Evolutionary conservation across 1,140 invertebrate species (phyloP).

Genomic region (Drosophila gunungcola): DNA sequence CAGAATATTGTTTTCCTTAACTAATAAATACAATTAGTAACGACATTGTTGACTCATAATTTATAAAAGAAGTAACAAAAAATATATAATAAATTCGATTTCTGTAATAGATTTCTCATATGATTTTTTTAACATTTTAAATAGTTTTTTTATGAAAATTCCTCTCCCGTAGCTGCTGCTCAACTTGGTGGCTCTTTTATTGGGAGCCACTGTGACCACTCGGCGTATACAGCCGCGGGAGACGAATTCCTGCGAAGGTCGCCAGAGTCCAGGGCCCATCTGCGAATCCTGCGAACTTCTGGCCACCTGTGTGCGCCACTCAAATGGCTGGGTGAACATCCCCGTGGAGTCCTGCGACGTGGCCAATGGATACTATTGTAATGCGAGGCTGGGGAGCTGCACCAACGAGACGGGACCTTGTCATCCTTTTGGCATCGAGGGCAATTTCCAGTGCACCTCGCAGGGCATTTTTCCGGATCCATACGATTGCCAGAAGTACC

Average conservation of each 20-base stretch:
- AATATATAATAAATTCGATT: too few species aligned
- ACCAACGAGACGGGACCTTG: constrained; percentile 79
- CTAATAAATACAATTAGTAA: too few species aligned
- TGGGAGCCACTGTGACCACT: constrained; percentile 44
- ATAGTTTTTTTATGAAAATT: background rate
- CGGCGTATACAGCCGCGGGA: constrained; percentile 67
- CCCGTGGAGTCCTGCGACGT: constrained; percentile 80
- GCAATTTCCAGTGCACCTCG: constrained; percentile 81
- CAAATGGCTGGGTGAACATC: constrained; percentile 79
- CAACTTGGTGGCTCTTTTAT: constrained; percentile 20
- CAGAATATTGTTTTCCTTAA: too few species aligned
- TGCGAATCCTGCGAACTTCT: constrained; percentile 81
- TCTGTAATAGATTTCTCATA: too few species aligned
- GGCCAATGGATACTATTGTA: constrained; percentile 79
- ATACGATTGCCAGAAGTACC: constrained; percentile 84
- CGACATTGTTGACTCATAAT: too few species aligned
- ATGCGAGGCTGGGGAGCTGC: constrained; percentile 65
- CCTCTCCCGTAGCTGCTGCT: constrained; percentile 33
- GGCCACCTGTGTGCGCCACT: constrained; percentile 76
- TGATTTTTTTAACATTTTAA: background rate
- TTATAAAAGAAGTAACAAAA: too few species aligned
- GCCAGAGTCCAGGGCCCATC: constrained; percentile 72
- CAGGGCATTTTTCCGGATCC: constrained; percentile 85
- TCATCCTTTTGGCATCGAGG: constrained; percentile 77
- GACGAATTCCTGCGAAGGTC: constrained; percentile 69